Evolutionary conservation across 2,888 invertebrate species (phyloP), one percentile per base, ranked within the genome.

Genomic region (Rhyacophila evoluta): DNA sequence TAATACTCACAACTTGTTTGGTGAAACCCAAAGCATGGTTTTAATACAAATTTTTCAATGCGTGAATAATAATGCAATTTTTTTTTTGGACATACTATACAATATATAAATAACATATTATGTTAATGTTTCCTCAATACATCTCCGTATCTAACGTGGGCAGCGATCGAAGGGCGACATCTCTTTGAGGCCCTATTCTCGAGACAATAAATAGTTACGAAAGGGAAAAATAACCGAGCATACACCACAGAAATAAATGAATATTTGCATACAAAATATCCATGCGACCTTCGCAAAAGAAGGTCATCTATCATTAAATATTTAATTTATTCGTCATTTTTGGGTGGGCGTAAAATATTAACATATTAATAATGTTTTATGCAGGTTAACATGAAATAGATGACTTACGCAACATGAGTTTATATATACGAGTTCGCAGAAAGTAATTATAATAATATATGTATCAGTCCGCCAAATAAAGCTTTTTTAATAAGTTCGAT

Each of bases 131-230:
- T 33, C 29, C 29, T 33, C 29, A 33, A 33, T 33, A n/a, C 29
- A 33, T n/a, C 29, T 33, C 29, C 29, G 6, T 4, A 33, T 55
- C 25, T 19, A 19, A 1, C 10, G 55, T 55, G 25, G 55, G 55
- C 19, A 19, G 55, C 55, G 4, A 2, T 25, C 25, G 55, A 55
- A 55, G 25, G 55, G 55, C 25, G 19, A 55, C 55, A 6, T 55
- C 55, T 55, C 55, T 15, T 12, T 55, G 19, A 55, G 55, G 3
- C 55, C 55, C 12, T 55, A 55, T 55, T 55, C 39, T 55, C 19
- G 55, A 55, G 55, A 55, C 25, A 55, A 55, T 25, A 55, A 55
- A 55, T 55, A 55, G 19, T 55, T 55, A 55, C 55, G 55, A 55
- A 55, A 55, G 55, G 55, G 55, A 55, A 55, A 41, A 55, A 55